A percentile compares a stretch with the other conserved stretches of the same genome.
phyloP scores from a whole-genome alignment of 2,797 vertebrate species.

The Eulemur mongoz region DNA sequence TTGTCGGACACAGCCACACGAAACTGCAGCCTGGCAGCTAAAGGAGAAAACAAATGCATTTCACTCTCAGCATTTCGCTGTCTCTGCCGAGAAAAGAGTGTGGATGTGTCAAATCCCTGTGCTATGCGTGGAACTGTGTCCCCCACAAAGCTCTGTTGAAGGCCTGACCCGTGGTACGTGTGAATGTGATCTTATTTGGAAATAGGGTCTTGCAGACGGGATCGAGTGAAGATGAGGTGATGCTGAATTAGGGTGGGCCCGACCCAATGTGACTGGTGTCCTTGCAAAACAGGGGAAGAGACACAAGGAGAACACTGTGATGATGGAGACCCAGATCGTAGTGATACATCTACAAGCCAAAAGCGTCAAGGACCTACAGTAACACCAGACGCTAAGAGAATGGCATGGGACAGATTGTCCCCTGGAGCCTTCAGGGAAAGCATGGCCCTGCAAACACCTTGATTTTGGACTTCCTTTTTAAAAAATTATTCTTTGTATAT shows the following conservation, averaged over 20 bases:
- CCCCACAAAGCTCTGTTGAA: not conserved
- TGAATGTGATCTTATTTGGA: not conserved
- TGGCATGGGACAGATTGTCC: rapidly evolving
- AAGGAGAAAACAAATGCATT: not conserved
- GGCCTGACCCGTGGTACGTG: not conserved
- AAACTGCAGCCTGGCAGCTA: not conserved
- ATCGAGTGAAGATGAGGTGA: not conserved
- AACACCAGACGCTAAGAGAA: not conserved
- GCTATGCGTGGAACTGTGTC: rapidly evolving
- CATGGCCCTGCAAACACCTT: not conserved
- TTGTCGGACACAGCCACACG: not conserved
- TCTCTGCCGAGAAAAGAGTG: not conserved
- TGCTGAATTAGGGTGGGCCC: not conserved
- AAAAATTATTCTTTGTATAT: not conserved
- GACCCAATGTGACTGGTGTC: not conserved
- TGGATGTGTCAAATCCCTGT: not conserved
- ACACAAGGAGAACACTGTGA: not conserved
- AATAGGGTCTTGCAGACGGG: not conserved
- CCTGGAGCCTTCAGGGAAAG: not conserved
- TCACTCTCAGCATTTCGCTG: not conserved
- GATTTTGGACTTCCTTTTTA: not conserved
- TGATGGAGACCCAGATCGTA: not conserved
- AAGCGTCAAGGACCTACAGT: not conserved
- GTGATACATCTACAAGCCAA: not conserved
- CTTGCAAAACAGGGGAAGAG: not conserved